A percentile compares a stretch with the other conserved stretches of the same genome.
phyloP scores from a whole-genome alignment of 2,113 vertebrate genomes.

The Rhabdornis inornatus region DNA sequence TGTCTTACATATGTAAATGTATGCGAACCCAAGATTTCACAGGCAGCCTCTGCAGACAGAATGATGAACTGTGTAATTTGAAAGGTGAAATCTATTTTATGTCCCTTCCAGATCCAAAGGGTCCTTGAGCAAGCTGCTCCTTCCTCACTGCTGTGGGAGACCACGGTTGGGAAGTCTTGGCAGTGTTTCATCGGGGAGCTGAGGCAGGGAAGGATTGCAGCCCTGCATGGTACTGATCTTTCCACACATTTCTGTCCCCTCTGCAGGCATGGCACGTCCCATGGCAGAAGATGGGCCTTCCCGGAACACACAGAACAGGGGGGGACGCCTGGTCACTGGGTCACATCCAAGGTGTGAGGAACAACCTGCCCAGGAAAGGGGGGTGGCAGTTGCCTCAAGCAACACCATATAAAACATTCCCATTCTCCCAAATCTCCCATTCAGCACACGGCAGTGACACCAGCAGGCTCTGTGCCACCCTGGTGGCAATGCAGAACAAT shows the following conservation, averaged over 20 bases:
- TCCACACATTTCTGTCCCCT: background rate
- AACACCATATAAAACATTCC: background rate
- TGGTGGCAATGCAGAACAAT: background rate
- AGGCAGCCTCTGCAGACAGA: constrained; percentile 17
- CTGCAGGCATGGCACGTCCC: rapidly evolving
- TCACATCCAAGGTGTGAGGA: background rate
- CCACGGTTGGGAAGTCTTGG: rapidly evolving
- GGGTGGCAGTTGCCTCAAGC: rapidly evolving
- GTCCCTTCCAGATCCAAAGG: background rate
- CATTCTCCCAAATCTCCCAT: background rate
- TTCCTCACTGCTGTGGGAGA: background rate
- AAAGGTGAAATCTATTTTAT: constrained; percentile 12
- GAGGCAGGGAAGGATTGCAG: background rate
- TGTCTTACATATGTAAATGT: constrained; percentile 20
- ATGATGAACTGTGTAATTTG: constrained; percentile 5
- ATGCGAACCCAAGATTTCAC: constrained; percentile 3
- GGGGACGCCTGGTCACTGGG: background rate
- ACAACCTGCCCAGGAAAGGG: background rate
- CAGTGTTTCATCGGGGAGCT: rapidly evolving
- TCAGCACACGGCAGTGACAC: background rate
- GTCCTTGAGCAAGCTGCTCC: background rate
- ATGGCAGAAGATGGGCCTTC: background rate
- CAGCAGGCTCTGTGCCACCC: background rate
- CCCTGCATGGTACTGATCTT: background rate
- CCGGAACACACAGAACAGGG: rapidly evolving